phyloP scores from a whole-genome alignment of 2,113 vertebrate species.

The Panthera uncia region DNA sequence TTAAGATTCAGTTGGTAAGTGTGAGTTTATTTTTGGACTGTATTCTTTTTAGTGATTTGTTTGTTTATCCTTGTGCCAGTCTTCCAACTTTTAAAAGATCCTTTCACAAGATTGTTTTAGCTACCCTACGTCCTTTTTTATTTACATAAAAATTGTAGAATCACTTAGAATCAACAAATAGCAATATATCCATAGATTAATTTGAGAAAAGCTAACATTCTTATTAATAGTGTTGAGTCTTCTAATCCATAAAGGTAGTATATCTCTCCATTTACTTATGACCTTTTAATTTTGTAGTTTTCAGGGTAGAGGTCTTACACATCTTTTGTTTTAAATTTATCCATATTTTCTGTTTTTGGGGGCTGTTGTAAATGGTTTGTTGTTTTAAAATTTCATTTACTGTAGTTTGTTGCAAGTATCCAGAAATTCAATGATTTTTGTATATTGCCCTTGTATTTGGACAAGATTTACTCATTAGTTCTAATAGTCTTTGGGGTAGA shows the following conservation, averaged over 20 bases:
- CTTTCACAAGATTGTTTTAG: neutral
- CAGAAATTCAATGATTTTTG: neutral
- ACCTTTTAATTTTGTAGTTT: slow-evolving; percentile 1
- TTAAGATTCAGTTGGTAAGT: neutral
- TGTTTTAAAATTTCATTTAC: slow-evolving; percentile 11
- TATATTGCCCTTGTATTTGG: neutral
- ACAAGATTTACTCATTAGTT: slow-evolving; percentile 6
- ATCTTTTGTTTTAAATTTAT: neutral
- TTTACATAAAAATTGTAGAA: neutral
- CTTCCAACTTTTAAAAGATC: neutral
- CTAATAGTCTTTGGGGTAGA: neutral
- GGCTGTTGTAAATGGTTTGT: neutral
- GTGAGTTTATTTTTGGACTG: neutral
- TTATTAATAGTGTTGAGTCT: neutral
- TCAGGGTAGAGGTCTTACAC: neutral
- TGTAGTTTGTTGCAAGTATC: neutral
- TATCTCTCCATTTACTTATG: neutral
- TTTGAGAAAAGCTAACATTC: slow-evolving; percentile 11
- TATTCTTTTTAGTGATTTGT: neutral
- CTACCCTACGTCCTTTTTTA: neutral
- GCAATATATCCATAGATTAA: neutral
- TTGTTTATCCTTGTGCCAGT: neutral
- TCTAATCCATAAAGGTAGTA: neutral
- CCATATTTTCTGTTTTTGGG: neutral
- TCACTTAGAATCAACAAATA: neutral